Base-by-base conservation (phyloP, 1,140 invertebrate species). In the Lithobius niger region DNA sequence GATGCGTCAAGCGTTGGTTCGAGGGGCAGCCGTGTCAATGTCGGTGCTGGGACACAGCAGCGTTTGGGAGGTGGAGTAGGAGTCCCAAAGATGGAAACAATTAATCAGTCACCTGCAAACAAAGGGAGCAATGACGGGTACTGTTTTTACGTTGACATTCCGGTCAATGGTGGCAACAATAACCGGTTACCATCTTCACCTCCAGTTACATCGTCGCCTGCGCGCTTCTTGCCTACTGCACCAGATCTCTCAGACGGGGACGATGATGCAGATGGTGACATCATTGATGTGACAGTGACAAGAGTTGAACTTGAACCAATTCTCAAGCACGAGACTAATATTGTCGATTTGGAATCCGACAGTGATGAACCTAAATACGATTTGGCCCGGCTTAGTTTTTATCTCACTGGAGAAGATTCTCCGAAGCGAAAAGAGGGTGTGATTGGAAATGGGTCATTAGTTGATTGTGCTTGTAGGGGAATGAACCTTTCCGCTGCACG, bases 1-100 rank as follows among this genome's bases (percentile, higher is more conserved):
- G 85, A 89, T 67, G 77, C 84, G 3, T 88, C 84, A 15, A 75
- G 73, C 62, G 59, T 75, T 40, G 67, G 68, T 13, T 71, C 73
- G 10, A 56, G 66, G 27, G 63, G 61, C 50, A 61, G 62, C 57
- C 61, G 63, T 57, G 36, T 60, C 44, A n/a, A n/a, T n/a, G n/a
- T n/a, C n/a, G n/a, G n/a, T n/a, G n/a, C n/a, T n/a, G n/a, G n/a
- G n/a, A n/a, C n/a, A n/a, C n/a, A n/a, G n/a, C n/a, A n/a, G n/a
- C 6, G 51, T 10, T 3, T 27, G 4, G 13, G 10, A 28, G 31
- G 27, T 6, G 31, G 2, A 36, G 27, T 19, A n/a, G 21, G 3
- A 18, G 22, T 24, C 25, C 18, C 2, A 3, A 2, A 27, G 18
- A 21, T 44, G 27, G 24, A 48, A 31, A 21, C 16, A 49, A 31